Conservation (phyloP, 2,797 vertebrate genomes). For the Ptychobarbus kaznakovi region DNA sequence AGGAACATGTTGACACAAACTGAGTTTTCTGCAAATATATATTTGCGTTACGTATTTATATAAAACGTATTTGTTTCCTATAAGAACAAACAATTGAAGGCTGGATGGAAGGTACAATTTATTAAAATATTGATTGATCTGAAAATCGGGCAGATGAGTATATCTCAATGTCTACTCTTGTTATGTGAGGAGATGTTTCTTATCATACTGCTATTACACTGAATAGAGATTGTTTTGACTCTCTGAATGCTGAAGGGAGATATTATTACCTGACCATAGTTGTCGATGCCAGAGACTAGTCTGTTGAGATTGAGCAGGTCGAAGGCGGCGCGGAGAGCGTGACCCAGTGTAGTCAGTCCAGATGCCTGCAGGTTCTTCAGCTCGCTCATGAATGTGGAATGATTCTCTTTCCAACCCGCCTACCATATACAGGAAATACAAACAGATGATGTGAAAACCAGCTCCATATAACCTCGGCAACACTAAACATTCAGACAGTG, state of each 20-base stretch:
- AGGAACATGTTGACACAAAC: background rate
- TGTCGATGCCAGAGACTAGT: conserved; percentile 98
- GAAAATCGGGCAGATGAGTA: background rate
- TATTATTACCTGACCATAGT: conserved; percentile 93
- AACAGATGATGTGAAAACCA: conserved; percentile 20
- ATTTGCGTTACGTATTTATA: background rate
- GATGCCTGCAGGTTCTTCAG: conserved; percentile 98
- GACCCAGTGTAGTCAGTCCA: conserved; percentile 92
- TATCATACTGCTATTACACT: background rate
- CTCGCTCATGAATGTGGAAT: conserved; percentile 98
- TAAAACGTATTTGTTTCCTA: background rate
- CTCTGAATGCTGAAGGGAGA: conserved; percentile 5
- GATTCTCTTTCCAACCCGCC: conserved; percentile 99
- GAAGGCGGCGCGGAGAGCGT: conserved; percentile 94
- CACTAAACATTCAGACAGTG: conserved; percentile 7
- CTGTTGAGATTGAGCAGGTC: conserved; percentile 99
- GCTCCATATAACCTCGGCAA: background rate
- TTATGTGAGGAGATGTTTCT: background rate
- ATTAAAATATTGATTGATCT: background rate
- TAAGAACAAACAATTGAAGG: background rate
- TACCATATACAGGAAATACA: conserved; percentile 70
- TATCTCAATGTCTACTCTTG: background rate
- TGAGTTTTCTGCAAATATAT: background rate
- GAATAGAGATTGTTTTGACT: background rate
- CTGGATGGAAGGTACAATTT: background rate